phyloP scores from a whole-genome alignment of 2,888 invertebrate genomes.

The Thereva unica region DNA sequence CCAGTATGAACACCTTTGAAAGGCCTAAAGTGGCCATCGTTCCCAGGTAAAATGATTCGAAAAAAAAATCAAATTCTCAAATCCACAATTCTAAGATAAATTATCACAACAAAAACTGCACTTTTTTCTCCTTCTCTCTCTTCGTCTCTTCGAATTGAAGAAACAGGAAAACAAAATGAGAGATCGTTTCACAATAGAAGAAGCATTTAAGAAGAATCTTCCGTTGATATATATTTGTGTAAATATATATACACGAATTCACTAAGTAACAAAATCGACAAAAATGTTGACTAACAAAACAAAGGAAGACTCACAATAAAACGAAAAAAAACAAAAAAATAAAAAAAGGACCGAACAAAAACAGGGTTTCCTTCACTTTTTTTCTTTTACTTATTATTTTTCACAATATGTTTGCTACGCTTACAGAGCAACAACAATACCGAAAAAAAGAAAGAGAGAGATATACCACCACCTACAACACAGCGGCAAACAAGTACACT shows the following conservation, averaged over 20 bases:
- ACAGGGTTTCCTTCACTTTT: conserved; percentile 22
- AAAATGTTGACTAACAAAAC: conserved; percentile 13
- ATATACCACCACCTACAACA: no score
- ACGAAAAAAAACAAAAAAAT: background rate
- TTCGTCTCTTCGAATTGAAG: no score
- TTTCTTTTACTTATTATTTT: conserved; percentile 2
- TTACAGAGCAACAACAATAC: background rate
- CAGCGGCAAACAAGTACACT: no score
- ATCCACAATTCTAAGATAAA: conserved; percentile 3
- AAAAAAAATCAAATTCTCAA: conserved; percentile 2
- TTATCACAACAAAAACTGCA: background rate
- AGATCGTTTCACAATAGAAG: no score
- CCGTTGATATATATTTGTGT: no score
- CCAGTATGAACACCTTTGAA: conserved; percentile 95
- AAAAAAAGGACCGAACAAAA: background rate
- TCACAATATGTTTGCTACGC: conserved; percentile 7
- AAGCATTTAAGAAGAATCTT: no score
- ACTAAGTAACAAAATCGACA: conserved; percentile 6
- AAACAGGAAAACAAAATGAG: no score
- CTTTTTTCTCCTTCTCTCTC: no score
- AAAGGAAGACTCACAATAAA: conserved; percentile 5
- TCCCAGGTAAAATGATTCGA: conserved; percentile 36
- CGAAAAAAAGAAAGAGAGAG: no score
- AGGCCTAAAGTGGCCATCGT: conserved; percentile 93
- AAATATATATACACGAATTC: background rate